phyloP scores from a whole-genome alignment of 2,797 vertebrate species.

The Cryptoblepharus egeriae region DNA sequence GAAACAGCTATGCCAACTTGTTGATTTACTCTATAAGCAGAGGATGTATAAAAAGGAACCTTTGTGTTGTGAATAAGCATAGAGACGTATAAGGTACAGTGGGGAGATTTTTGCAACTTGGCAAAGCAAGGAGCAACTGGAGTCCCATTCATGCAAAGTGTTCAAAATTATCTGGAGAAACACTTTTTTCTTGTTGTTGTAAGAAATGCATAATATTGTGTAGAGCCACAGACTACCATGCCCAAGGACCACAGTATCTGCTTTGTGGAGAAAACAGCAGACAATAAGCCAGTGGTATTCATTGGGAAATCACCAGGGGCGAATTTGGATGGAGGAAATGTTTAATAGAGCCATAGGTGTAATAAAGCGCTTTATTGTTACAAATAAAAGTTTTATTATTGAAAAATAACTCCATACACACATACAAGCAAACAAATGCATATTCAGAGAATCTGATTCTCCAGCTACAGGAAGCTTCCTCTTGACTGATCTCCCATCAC shows the following conservation, averaged over 20 bases:
- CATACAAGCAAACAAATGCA: not conserved
- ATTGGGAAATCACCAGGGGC: not conserved
- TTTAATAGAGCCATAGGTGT: slow-evolving; percentile 7
- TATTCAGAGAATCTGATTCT: not conserved
- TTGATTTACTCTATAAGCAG: not conserved
- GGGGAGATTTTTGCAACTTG: not conserved
- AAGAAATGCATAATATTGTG: not conserved
- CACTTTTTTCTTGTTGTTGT: not conserved
- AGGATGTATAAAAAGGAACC: not conserved
- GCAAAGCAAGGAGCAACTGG: not conserved
- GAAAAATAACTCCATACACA: not conserved
- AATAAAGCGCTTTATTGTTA: slow-evolving; percentile 4
- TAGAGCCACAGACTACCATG: not conserved
- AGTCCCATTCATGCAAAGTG: not conserved
- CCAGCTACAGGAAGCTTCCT: not conserved
- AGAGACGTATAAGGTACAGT: not conserved
- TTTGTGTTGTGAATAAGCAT: slow-evolving; percentile 5
- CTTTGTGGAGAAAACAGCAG: not conserved
- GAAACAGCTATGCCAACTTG: not conserved
- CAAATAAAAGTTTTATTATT: slow-evolving; percentile 10
- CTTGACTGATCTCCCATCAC: not conserved
- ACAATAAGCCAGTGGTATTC: not conserved
- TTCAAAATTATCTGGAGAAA: not conserved
- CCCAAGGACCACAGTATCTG: not conserved
- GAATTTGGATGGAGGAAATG: not conserved